Percentiles rank a stretch among this genome's conserved stretches.
Conservation (phyloP, 1,140 invertebrate species). For the Papilio dardanus region DNA sequence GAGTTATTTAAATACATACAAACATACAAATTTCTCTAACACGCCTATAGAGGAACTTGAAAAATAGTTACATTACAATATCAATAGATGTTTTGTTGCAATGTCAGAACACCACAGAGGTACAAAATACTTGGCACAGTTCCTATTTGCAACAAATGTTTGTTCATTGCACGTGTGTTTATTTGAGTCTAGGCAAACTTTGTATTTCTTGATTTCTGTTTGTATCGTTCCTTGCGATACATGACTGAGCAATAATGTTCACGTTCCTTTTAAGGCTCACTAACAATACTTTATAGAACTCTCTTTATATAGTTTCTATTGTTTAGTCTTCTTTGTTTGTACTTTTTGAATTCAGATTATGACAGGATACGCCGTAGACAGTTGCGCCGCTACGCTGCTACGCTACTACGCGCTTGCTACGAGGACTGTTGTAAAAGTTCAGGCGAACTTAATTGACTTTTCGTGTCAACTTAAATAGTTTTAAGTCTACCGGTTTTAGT, state of each 20-base stretch:
- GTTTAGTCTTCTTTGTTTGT: too few relatives aligned
- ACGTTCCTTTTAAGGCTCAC: not conserved
- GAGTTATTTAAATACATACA: too few relatives aligned
- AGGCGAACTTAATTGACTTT: not conserved
- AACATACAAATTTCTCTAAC: too few relatives aligned
- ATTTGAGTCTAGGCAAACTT: constrained; percentile 11
- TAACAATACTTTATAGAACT: not conserved
- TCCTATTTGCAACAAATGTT: not conserved
- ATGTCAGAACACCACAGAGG: not conserved
- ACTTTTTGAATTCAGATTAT: not conserved
- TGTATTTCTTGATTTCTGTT: constrained; percentile 6
- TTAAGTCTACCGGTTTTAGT: not conserved
- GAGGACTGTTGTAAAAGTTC: not conserved
- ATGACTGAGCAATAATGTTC: not conserved
- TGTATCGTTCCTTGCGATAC: constrained; percentile 8
- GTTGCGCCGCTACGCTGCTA: not conserved
- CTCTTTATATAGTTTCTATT: too few relatives aligned
- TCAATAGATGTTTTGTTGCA: not conserved
- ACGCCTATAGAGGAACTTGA: not conserved
- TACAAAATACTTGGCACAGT: constrained; percentile 18
- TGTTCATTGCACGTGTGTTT: constrained; percentile 18
- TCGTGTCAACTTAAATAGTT: not conserved
- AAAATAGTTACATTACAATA: not conserved
- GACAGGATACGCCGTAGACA: not conserved
- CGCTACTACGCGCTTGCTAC: not conserved